Conservation (phyloP, 2,113 vertebrate species). For the Eolophus roseicapilla region DNA sequence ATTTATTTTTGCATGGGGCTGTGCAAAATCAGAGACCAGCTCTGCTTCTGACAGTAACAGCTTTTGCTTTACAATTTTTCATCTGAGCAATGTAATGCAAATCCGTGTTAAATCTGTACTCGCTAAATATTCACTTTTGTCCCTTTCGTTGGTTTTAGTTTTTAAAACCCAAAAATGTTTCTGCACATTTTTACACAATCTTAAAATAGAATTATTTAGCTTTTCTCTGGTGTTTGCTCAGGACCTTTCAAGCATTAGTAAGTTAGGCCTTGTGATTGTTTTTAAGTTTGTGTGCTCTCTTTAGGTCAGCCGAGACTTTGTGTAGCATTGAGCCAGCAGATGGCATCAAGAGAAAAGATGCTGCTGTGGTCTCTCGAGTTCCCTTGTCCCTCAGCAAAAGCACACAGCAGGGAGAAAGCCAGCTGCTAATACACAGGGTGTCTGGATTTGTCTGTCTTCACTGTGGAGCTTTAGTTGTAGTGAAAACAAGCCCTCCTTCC, state of each 20-base stretch:
- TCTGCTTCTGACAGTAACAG: neutral
- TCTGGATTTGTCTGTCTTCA: neutral
- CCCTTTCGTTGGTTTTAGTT: neutral
- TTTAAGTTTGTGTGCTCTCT: neutral
- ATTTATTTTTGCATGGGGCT: neutral
- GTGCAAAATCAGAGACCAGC: neutral
- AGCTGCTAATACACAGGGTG: fast-evolving
- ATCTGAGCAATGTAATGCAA: neutral
- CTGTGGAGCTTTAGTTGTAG: neutral
- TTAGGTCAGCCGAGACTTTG: neutral
- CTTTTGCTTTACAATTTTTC: neutral
- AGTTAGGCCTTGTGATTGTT: neutral
- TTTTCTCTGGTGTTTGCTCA: neutral
- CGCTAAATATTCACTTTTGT: neutral
- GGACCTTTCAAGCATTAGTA: neutral
- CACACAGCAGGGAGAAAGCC: fast-evolving
- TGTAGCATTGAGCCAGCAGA: neutral
- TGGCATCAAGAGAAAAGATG: neutral
- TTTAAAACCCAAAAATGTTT: neutral
- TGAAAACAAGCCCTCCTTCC: neutral
- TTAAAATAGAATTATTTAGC: neutral
- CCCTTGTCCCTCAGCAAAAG: neutral
- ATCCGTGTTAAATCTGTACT: neutral
- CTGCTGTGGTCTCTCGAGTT: neutral
- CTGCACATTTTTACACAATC: neutral